These are phyloP conservation scores for Stegophylla sp. DNA, from an alignment of 2,888 invertebrate species.

Conservation along the genomic window DNA sequence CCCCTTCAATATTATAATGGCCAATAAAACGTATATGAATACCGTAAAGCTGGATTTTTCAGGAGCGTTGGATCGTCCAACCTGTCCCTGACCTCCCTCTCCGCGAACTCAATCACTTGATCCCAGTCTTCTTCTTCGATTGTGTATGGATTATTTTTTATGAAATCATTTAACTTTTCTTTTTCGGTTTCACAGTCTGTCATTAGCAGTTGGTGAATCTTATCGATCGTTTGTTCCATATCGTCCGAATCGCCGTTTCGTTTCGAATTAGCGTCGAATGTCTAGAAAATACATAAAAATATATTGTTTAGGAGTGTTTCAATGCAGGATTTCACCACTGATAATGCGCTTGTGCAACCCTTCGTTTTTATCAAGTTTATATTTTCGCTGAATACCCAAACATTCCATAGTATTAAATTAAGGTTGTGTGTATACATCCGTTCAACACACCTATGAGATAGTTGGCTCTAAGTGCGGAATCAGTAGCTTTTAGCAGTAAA, in stretches of 20 bases:
- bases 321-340: no score
- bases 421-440: no score
- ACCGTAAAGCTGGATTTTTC: constrained; percentile 34
- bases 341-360: no score
- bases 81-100: constrained; percentile 14
- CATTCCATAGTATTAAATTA: no score
- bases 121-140: constrained; percentile 32
- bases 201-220: constrained; percentile 10
- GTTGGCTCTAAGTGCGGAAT: no score
- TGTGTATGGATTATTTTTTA: constrained; percentile 34
- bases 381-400: no score
- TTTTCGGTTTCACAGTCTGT: constrained; percentile 14
- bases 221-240: constrained; percentile 2
- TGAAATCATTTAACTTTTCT: constrained; percentile 12
- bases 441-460: no score
- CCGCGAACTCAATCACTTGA: constrained; percentile 27
- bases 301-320: no score
- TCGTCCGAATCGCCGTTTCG: neutral
- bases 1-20: neutral
- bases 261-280: constrained; percentile 1
- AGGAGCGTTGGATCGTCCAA: constrained; percentile 33
- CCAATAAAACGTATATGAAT: neutral
- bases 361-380: no score
- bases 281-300: neutral
- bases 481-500: no score